Evolutionary conservation across 2,888 invertebrate species (phyloP).

Genomic region (Trachelus troglodyta): DNA sequence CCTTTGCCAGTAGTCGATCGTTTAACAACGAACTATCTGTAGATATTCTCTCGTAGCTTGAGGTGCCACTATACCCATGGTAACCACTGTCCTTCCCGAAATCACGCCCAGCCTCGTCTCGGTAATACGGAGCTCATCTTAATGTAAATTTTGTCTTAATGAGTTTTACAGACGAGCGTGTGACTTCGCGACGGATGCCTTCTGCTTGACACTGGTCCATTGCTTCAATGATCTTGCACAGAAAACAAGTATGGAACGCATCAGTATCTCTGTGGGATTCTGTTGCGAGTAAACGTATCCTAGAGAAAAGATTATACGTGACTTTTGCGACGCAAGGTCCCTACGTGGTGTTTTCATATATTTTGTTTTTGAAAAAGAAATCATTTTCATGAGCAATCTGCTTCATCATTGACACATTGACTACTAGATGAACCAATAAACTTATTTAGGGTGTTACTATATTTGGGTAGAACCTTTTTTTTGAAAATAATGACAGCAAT

Average conservation of each 20-base stretch:
- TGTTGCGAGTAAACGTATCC: neutral
- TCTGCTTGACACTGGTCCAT: conserved; percentile 33
- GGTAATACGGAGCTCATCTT: conserved; percentile 14
- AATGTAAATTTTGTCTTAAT: conserved; percentile 25
- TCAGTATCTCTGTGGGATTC: neutral
- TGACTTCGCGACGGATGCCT: conserved; percentile 42
- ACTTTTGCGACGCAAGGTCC: neutral
- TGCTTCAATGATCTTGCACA: conserved; percentile 33
- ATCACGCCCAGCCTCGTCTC: conserved; percentile 44
- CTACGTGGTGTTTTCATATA: neutral
- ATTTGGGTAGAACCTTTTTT: neutral
- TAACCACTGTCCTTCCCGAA: conserved; percentile 53
- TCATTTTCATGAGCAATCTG: neutral
- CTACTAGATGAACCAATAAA: neutral
- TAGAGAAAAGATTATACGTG: neutral
- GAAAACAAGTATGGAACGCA: conserved; percentile 12
- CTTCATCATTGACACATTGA: neutral
- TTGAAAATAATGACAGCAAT: neutral
- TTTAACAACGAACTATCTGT: conserved; percentile 12
- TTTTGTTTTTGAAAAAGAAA: neutral
- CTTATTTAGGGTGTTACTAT: no score
- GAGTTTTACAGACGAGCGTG: conserved; percentile 40
- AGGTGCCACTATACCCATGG: conserved; percentile 65
- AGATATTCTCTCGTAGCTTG: conserved; percentile 47
- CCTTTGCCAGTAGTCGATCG: conserved; percentile 12